Conservation (phyloP, 1,140 invertebrate genomes). For the Saccostrea glomerata region DNA sequence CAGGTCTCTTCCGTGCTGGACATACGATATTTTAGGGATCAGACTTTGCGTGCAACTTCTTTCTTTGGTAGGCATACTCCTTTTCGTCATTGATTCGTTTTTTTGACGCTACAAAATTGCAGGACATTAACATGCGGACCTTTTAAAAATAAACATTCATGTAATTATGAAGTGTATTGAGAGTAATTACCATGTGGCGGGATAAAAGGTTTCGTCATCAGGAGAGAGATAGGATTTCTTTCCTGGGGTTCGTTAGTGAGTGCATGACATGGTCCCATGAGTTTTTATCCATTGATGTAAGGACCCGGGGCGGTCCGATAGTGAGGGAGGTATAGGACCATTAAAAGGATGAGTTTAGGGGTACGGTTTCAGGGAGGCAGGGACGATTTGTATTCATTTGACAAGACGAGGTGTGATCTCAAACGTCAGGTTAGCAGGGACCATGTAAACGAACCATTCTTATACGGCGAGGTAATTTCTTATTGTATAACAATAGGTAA, state of each 20-base stretch:
- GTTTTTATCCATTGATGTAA: background rate
- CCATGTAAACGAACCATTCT: conserved; percentile 7
- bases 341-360: background rate
- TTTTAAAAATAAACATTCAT: conserved; percentile 26
- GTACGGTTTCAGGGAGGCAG: conserved; percentile 11
- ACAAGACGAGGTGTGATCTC: background rate
- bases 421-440: background rate
- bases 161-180: conserved; percentile 34
- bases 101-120: background rate
- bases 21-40: background rate
- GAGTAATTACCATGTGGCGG: conserved; percentile 4
- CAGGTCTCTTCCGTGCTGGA: background rate
- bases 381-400: background rate
- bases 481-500: background rate
- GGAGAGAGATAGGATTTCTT: background rate
- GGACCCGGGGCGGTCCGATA: background rate
- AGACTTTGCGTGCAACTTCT: conserved; percentile 25
- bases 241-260: conserved; percentile 14
- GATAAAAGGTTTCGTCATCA: conserved; percentile 25
- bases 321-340: background rate
- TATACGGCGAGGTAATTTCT: background rate
- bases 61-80: background rate
- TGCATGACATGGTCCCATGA: background rate
- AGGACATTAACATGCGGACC: conserved; percentile 32
- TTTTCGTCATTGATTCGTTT: conserved; percentile 12